Evolutionary conservation across 2,797 vertebrate genomes (phyloP).

Genomic region (Ficedula albicollis): DNA sequence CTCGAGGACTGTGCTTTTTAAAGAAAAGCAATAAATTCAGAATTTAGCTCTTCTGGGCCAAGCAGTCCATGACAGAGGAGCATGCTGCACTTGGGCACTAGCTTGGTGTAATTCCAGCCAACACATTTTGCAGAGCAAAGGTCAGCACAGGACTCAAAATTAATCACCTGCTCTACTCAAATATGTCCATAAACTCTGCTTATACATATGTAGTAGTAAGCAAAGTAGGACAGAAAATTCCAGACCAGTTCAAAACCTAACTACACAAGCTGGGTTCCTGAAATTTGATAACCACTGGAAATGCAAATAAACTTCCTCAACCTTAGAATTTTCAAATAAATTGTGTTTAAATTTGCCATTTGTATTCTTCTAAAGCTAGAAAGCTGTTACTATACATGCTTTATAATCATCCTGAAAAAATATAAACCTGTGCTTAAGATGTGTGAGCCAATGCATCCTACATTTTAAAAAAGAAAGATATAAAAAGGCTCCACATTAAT

Average conservation of each 20-base stretch:
- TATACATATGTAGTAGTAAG: rapidly evolving
- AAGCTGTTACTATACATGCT: background rate
- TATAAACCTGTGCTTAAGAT: background rate
- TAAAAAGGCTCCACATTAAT: background rate
- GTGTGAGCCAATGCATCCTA: background rate
- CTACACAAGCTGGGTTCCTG: background rate
- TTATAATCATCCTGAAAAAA: background rate
- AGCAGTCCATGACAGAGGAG: background rate
- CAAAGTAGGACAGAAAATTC: background rate
- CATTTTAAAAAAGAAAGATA: background rate
- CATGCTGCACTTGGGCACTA: background rate
- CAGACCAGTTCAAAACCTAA: background rate
- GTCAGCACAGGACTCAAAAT: background rate
- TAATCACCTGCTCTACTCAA: background rate
- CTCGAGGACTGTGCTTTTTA: background rate
- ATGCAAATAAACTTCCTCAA: background rate
- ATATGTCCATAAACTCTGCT: background rate
- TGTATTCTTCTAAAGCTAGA: background rate
- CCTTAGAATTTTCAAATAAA: background rate
- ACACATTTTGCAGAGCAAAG: background rate
- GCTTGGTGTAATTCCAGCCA: background rate
- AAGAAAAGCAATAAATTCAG: background rate
- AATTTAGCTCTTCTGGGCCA: background rate
- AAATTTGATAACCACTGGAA: background rate
- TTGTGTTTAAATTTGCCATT: background rate